Percentiles rank a stretch among this genome's conserved stretches.
phyloP scores from a whole-genome alignment of 2,797 vertebrate species.

The Halcyon badia region DNA sequence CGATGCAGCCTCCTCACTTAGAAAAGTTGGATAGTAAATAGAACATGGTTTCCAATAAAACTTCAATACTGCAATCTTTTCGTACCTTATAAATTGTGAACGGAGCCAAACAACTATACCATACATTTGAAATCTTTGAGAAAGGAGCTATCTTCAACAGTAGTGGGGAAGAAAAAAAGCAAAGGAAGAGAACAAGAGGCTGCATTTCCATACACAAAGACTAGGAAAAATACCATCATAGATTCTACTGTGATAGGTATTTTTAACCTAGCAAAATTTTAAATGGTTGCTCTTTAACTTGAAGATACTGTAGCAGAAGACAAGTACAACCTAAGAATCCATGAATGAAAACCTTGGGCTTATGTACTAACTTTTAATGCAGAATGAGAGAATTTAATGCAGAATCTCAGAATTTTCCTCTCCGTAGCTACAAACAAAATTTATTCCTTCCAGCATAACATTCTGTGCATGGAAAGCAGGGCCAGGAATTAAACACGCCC shows the following conservation, averaged over 20 bases:
- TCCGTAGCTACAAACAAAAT: neutral
- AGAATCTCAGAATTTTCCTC: neutral
- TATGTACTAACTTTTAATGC: neutral
- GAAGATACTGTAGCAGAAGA: neutral
- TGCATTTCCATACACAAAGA: neutral
- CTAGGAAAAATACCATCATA: neutral
- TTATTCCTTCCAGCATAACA: neutral
- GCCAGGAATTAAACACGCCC: conserved; percentile 37
- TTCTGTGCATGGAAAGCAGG: neutral
- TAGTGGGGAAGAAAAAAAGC: neutral
- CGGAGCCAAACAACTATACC: neutral
- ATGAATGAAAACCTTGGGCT: neutral
- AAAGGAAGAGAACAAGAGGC: neutral
- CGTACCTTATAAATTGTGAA: neutral
- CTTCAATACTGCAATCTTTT: neutral
- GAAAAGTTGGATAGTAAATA: neutral
- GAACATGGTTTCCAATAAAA: neutral
- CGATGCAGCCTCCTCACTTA: neutral
- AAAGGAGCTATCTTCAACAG: neutral
- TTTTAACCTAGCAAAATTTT: neutral
- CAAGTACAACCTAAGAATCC: neutral
- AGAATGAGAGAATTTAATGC: neutral
- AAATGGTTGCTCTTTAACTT: neutral
- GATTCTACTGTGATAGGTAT: neutral
- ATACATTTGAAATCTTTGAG: neutral